Evolutionary conservation across 1,140 invertebrate species (phyloP).

Genomic region (Schlechtendalia chinensis): DNA sequence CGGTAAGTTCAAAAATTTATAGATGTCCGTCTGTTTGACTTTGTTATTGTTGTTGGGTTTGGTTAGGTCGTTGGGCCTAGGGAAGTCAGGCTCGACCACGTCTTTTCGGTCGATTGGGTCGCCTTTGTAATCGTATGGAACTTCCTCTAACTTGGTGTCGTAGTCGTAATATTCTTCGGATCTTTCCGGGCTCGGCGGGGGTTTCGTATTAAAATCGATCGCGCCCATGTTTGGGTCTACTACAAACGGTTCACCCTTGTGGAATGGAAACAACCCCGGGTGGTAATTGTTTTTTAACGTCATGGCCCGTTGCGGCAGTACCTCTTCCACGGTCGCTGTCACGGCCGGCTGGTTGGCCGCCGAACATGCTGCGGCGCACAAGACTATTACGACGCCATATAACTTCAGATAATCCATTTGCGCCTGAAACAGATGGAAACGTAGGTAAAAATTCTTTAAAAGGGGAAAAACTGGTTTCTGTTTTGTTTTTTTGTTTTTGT

Average conservation of each 20-base stretch:
- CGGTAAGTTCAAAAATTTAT: constrained; percentile 70
- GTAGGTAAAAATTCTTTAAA: neutral
- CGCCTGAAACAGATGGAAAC: neutral
- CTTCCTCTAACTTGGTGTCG: constrained; percentile 51
- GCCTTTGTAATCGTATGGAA: constrained; percentile 53
- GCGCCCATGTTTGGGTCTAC: constrained; percentile 68
- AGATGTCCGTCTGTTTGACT: constrained; percentile 61
- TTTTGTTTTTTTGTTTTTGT: no score
- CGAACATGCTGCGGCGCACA: neutral
- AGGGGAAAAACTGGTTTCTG: neutral
- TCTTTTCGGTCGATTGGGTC: constrained; percentile 52
- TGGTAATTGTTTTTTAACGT: constrained; percentile 51
- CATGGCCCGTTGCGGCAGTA: constrained; percentile 51
- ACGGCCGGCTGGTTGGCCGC: constrained; percentile 14
- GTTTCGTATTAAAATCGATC: constrained; percentile 59
- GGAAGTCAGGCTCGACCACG: constrained; percentile 56
- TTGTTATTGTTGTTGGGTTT: constrained; percentile 53
- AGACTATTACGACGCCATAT: neutral
- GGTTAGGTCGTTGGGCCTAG: constrained; percentile 60
- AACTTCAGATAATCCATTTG: neutral
- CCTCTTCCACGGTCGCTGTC: constrained; percentile 51
- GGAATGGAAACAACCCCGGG: constrained; percentile 60
- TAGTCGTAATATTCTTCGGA: constrained; percentile 56
- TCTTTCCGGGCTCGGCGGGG: neutral
- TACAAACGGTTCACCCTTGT: constrained; percentile 70